These are phyloP conservation scores for Falco cherrug DNA, from an alignment of 2,797 vertebrate species.

Conservation along the genomic window DNA sequence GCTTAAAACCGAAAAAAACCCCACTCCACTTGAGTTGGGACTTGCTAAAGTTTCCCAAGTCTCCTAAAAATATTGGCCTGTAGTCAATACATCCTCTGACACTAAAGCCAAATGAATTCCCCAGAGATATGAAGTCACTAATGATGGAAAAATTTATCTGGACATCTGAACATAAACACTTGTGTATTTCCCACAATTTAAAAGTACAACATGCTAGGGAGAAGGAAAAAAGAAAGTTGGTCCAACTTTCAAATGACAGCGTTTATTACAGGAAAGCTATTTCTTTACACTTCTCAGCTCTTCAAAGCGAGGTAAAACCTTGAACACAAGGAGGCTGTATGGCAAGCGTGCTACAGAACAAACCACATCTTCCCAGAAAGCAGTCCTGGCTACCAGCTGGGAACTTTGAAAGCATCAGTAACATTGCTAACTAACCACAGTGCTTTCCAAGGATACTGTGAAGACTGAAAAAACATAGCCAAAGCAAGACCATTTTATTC, in stretches of 20 bases:
- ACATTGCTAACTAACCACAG: background rate
- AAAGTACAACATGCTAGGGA: background rate
- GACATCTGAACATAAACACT: constrained; percentile 39
- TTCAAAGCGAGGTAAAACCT: background rate
- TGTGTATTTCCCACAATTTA: constrained; percentile 24
- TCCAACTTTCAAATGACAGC: background rate
- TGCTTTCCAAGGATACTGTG: background rate
- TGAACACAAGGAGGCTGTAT: background rate
- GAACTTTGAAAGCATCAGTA: background rate
- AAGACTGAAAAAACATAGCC: background rate
- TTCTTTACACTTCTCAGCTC: background rate
- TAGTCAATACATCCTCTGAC: background rate
- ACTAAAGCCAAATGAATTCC: background rate
- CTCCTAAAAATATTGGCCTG: background rate
- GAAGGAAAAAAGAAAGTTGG: background rate
- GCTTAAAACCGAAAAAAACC: background rate
- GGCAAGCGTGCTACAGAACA: background rate
- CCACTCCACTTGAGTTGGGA: background rate
- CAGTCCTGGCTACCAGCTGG: background rate
- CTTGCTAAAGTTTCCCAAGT: background rate
- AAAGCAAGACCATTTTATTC: background rate
- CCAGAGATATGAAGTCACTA: background rate
- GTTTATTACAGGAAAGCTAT: background rate
- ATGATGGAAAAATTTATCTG: background rate
- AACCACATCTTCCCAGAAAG: background rate